Evolutionary conservation across 2,797 vertebrate species (phyloP), one percentile per base, ranked within the genome.

Genomic region (Oreochromis mossambicus): DNA sequence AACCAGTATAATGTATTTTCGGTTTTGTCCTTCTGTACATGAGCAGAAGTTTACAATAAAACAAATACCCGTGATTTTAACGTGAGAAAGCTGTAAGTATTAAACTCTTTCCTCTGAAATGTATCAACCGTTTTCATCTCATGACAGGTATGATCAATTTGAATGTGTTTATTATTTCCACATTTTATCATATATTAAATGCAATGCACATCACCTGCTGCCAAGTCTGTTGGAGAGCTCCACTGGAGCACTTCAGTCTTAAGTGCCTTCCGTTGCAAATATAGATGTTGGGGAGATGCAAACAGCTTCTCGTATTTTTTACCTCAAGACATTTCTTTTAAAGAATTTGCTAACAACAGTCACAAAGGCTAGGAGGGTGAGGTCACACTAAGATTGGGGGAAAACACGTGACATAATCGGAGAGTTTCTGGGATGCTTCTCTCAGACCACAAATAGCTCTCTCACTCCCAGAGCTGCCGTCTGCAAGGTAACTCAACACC

Each of bases 11-110:
- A 41, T 86, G 76, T 83, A 80, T 82, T 66, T 88, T 86, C 8
- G 26, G 73, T 91, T 85, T 81, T 84, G 55, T 91, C 79, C 82
- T 89, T 89, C 83, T 92, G 84, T 86, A 88, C 55, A 78, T 82
- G 15, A 89, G 43, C 87, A 89, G 78, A 87, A 56, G 86, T 93
- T 92, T 90, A 90, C 88, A 95, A 92, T 89, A 83, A 86, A 90
- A 78, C 11, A 81, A 61, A 87, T 51, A 50, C 55, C 7, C 55
- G 86, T 90, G 50, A 80, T 54, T 87, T 89, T 56, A 50, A 68
- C 77, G 78, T 85, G 52, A 87, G 32, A 87, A 56, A 50, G 7
- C 48, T 75, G 46, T 32, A 77, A 83, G 78, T 91, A 91, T 91
- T 94, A 92, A 92, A 73, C 15, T 83, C 70, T 83, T 90, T 84